A percentile compares a stretch with the other conserved stretches of the same genome.
These are phyloP conservation scores for Cephus pulcher DNA, from an alignment of 2,888 invertebrate genomes.

Conservation along the genomic window DNA sequence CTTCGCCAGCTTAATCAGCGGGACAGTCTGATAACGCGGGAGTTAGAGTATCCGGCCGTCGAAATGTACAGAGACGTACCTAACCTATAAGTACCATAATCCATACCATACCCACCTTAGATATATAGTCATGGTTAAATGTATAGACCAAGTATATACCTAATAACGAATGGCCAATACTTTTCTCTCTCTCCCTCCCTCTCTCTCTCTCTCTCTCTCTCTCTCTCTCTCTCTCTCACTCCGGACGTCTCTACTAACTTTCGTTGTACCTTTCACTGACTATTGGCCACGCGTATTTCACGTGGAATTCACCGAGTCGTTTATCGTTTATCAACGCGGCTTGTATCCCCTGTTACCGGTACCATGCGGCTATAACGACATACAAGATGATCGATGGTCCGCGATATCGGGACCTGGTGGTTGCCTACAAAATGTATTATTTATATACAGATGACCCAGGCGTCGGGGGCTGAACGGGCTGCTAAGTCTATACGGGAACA, in stretches of 20 bases:
- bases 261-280: not conserved
- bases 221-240: no score
- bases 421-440: constrained; percentile 5
- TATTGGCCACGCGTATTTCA: not conserved
- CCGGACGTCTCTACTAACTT: not conserved
- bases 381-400: constrained; percentile 52
- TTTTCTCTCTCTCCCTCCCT: no score
- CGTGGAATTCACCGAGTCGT: constrained; percentile 21
- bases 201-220: no score
- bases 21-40: constrained; percentile 45
- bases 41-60: constrained; percentile 16
- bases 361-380: constrained; percentile 11
- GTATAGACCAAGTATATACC: not conserved
- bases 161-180: not conserved
- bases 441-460: not conserved
- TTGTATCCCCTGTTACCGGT: not conserved
- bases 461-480: not conserved
- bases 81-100: not conserved
- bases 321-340: constrained; percentile 57
- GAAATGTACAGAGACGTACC: not conserved
- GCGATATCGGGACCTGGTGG: constrained; percentile 23
- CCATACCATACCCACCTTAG: not conserved
- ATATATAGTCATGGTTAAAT: not conserved
- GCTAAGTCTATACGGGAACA: not conserved
- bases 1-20: constrained; percentile 61